phyloP scores from a whole-genome alignment of 2,888 invertebrate species.

The Apotomis turbidana region DNA sequence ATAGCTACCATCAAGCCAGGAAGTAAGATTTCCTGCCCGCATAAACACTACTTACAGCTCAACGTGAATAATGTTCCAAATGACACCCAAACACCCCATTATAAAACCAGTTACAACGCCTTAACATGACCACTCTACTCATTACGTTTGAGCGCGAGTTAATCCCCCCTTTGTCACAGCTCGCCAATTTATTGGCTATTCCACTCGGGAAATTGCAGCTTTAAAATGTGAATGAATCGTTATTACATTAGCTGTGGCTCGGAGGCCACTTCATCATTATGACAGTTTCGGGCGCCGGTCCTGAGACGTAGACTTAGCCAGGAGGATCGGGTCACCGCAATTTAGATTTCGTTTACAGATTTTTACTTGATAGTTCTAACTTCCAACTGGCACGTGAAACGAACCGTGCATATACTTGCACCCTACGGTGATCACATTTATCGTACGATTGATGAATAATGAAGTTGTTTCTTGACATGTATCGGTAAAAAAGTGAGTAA shows the following conservation, averaged over 20 bases:
- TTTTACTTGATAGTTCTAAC: constrained; percentile 5
- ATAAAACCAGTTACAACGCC: background rate
- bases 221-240: constrained; percentile 40
- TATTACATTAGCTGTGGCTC: constrained; percentile 37
- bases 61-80: background rate
- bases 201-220: constrained; percentile 40
- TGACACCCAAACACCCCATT: background rate
- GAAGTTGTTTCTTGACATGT: too few species aligned
- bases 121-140: background rate
- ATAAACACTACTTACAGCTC: too few species aligned
- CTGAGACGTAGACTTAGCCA: constrained; percentile 4
- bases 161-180: constrained; percentile 38
- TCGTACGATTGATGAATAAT: too few species aligned
- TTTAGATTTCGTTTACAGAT: constrained; percentile 16
- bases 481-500: too few species aligned
- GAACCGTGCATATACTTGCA: too few species aligned
- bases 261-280: constrained; percentile 31
- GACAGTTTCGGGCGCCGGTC: constrained; percentile 26
- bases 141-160: constrained; percentile 21
- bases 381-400: constrained; percentile 3
- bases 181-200: constrained; percentile 40
- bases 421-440: too few species aligned
- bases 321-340: constrained; percentile 1
- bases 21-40: too few species aligned
- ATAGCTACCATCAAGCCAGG: too few species aligned